These are phyloP conservation scores for Galaxea fascicularis DNA, from an alignment of 92 coral and sea anemone species.

Conservation along the genomic window DNA sequence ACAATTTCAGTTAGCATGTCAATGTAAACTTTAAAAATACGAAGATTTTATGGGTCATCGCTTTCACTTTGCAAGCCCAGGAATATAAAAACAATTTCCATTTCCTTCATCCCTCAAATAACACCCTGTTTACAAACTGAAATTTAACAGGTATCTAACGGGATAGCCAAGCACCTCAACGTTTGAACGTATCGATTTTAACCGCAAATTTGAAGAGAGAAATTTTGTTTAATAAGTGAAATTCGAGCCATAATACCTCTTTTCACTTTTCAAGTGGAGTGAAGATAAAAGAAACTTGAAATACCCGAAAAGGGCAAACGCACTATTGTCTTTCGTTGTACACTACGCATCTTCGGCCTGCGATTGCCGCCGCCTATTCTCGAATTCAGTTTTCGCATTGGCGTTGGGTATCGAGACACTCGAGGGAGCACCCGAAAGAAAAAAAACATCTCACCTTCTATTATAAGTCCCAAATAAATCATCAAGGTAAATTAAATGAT, in stretches of 20 bases:
- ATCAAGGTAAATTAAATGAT: constrained; percentile 84
- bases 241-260: constrained; percentile 29
- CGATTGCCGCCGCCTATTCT: constrained; percentile 24
- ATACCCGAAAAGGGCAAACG: constrained; percentile 16
- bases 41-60: neutral
- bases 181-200: neutral
- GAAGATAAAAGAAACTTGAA: constrained; percentile 36
- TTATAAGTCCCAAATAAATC: constrained; percentile 86
- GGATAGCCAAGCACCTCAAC: neutral
- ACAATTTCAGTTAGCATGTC: constrained; percentile 7
- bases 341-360: constrained; percentile 1
- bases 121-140: constrained; percentile 21
- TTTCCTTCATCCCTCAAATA: neutral
- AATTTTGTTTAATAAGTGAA: constrained; percentile 41
- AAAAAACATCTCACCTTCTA: constrained; percentile 60
- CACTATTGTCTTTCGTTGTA: constrained; percentile 17
- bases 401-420: constrained; percentile 61
- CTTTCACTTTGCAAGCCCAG: neutral
- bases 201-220: constrained; percentile 15
- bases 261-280: constrained; percentile 50
- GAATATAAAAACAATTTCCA: neutral
- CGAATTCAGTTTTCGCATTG: constrained; percentile 33
- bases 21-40: neutral
- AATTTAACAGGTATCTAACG: constrained; percentile 2
- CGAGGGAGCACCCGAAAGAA: constrained; percentile 56